phyloP scores from a whole-genome alignment of 2,113 vertebrate genomes.

The Dipodomys stephensi region DNA sequence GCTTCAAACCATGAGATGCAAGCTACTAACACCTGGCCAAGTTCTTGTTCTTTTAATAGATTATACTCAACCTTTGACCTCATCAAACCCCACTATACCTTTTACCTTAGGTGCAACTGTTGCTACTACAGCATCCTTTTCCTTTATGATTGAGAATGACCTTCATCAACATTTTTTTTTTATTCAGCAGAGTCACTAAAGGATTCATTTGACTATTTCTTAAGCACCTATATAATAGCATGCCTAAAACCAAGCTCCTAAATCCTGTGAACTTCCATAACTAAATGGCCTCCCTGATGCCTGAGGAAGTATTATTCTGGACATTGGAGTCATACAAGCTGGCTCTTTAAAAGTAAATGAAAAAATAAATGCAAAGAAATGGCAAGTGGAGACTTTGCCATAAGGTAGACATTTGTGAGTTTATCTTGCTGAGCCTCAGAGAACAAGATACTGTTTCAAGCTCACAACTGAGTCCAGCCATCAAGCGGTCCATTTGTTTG shows the following conservation, averaged over 20 bases:
- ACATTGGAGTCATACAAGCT: background rate
- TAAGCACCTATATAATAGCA: background rate
- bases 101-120: background rate
- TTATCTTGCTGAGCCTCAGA: background rate
- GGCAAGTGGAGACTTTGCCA: slow-evolving; percentile 36
- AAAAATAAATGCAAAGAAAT: slow-evolving; percentile 26
- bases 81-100: background rate
- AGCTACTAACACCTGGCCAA: background rate
- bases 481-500: slow-evolving; percentile 31
- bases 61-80: too few species aligned
- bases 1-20: too few species aligned
- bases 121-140: background rate
- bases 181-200: slow-evolving; percentile 30
- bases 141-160: background rate
- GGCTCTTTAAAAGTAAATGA: slow-evolving; percentile 8
- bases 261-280: slow-evolving; percentile 24
- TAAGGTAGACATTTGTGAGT: background rate
- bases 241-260: slow-evolving; percentile 15
- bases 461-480: background rate
- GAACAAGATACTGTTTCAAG: background rate
- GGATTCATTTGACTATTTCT: slow-evolving; percentile 27
- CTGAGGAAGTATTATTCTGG: background rate
- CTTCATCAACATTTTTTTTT: background rate
- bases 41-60: background rate
- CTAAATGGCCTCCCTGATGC: background rate